Conservation (phyloP, 1,140 invertebrate species). For the Lerema accius region DNA sequence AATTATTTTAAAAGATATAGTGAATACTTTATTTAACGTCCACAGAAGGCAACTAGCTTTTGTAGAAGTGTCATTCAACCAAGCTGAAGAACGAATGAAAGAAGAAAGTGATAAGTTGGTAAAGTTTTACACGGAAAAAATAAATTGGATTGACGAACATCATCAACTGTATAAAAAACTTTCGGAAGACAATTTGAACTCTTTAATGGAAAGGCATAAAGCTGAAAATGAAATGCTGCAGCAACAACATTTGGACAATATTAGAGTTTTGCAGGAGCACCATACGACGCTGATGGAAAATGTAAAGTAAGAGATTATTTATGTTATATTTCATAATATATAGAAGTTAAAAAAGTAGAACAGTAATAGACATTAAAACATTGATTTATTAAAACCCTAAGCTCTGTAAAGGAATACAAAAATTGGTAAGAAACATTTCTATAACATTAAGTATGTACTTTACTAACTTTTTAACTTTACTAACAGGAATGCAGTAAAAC, state of each 20-base stretch:
- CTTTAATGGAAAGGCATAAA: slow-evolving; percentile 62
- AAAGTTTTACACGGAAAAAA: slow-evolving; percentile 73
- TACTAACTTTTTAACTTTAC: slow-evolving; percentile 2
- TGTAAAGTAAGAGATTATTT: slow-evolving; percentile 74
- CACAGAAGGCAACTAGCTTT: slow-evolving; percentile 74
- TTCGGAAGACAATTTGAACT: slow-evolving; percentile 62
- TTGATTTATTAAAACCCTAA: too few species aligned
- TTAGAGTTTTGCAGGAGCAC: slow-evolving; percentile 75
- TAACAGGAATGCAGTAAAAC: slow-evolving; percentile 69
- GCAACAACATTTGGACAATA: slow-evolving; percentile 72
- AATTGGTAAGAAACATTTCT: too few species aligned
- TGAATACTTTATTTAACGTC: slow-evolving; percentile 26
- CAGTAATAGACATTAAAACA: too few species aligned
- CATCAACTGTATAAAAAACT: slow-evolving; percentile 66
- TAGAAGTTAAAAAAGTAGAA: too few species aligned
- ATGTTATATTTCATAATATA: too few species aligned
- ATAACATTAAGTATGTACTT: slow-evolving; percentile 7
- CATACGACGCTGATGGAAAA: slow-evolving; percentile 75
- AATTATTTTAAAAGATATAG: too few species aligned
- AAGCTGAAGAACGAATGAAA: slow-evolving; percentile 76
- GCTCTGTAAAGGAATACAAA: too few species aligned
- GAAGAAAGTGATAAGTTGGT: slow-evolving; percentile 75
- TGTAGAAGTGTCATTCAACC: slow-evolving; percentile 68
- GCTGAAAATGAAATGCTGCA: slow-evolving; percentile 67
- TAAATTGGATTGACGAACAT: slow-evolving; percentile 74